phyloP scores from a whole-genome alignment of 2,797 vertebrate species.

The Tauraco hartlaubi region DNA sequence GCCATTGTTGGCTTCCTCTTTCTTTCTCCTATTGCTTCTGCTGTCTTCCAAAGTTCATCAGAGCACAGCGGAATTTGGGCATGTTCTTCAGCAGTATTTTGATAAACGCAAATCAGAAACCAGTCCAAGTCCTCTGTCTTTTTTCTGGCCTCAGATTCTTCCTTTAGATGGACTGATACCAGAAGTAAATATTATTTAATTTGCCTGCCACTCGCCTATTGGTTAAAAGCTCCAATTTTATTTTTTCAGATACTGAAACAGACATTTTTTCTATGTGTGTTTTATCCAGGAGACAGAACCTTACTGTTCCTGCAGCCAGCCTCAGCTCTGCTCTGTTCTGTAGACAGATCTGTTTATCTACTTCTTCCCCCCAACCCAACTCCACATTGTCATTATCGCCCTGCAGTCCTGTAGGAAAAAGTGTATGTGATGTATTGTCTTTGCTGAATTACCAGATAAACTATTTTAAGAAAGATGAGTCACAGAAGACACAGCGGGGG shows the following conservation, averaged over 20 bases:
- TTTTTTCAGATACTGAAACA: neutral
- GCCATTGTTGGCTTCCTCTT: neutral
- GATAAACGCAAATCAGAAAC: neutral
- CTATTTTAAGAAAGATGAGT: conserved; percentile 34
- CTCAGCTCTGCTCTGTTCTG: neutral
- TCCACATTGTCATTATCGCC: neutral
- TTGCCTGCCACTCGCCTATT: neutral
- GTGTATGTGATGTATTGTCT: neutral
- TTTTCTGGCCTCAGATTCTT: conserved; percentile 26
- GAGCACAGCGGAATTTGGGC: neutral
- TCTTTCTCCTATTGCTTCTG: neutral
- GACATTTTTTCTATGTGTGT: neutral
- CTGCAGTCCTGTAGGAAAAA: neutral
- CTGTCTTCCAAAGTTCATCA: neutral
- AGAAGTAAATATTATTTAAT: conserved; percentile 27
- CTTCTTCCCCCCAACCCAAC: neutral
- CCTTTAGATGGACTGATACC: conserved; percentile 1
- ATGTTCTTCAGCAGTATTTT: neutral
- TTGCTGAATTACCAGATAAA: conserved; percentile 24
- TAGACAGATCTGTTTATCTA: neutral
- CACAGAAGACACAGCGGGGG: neutral
- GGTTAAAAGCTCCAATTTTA: neutral
- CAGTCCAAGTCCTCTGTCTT: neutral
- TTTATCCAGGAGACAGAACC: neutral
- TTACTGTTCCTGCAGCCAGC: neutral